Evolutionary conservation across 2,113 vertebrate species (phyloP).

Genomic region (Oplegnathus fasciatus): DNA sequence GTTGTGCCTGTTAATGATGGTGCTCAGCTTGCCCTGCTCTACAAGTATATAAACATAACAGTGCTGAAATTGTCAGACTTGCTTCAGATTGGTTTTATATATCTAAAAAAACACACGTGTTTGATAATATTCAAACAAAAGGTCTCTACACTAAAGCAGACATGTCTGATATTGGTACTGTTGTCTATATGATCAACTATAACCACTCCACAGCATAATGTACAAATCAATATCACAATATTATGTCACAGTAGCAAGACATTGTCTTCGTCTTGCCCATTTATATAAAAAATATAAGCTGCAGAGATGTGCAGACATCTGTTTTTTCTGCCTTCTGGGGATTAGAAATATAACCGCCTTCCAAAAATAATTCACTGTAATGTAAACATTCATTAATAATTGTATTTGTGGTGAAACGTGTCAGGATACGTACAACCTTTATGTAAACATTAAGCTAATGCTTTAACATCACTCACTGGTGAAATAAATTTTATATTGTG

Average conservation of each 20-base stretch:
- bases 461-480: not conserved
- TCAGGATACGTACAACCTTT: not conserved
- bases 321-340: not conserved
- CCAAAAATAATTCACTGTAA: not conserved
- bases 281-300: not conserved
- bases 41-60: not conserved
- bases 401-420: not conserved
- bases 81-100: constrained; percentile 2
- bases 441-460: not conserved
- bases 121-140: not conserved
- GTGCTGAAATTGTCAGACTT: not conserved
- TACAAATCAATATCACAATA: not conserved
- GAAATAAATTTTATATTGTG: not conserved
- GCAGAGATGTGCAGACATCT: not conserved
- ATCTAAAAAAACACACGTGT: not conserved
- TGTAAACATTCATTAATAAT: constrained; percentile 3
- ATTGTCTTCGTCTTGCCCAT: not conserved
- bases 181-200: not conserved
- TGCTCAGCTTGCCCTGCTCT: not conserved
- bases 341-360: not conserved
- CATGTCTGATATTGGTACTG: not conserved
- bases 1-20: constrained; percentile 21
- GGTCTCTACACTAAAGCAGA: not conserved
- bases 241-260: not conserved
- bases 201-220: not conserved